Conservation (phyloP, 1,140 invertebrate species). For the Manduca sexta region DNA sequence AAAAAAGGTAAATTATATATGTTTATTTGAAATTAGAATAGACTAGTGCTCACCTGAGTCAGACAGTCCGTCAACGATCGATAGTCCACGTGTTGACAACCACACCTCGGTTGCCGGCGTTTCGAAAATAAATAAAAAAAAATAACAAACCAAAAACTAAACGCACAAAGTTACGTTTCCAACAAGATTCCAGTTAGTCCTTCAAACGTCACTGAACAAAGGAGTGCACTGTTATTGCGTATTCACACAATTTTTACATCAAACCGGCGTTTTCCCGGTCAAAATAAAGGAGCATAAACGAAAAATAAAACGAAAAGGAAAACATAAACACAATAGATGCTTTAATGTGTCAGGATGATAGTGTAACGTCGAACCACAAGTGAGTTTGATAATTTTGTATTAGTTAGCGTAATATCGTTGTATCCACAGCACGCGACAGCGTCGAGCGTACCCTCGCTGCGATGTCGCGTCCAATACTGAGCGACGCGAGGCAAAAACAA, state of each 20-base stretch:
- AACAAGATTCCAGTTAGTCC: slow-evolving; percentile 17
- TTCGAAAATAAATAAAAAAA: slow-evolving; percentile 31
- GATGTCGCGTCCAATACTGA: slow-evolving; percentile 52
- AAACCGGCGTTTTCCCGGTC: slow-evolving; percentile 56
- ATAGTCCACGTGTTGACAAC: slow-evolving; percentile 42
- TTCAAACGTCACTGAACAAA: slow-evolving; percentile 32
- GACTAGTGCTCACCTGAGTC: slow-evolving; percentile 7
- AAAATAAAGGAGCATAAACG: slow-evolving; percentile 40
- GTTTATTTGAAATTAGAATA: neutral
- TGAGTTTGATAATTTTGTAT: slow-evolving; percentile 17
- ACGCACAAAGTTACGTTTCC: slow-evolving; percentile 24
- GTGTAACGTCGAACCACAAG: slow-evolving; percentile 17
- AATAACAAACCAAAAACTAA: slow-evolving; percentile 33
- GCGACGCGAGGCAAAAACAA: slow-evolving; percentile 35
- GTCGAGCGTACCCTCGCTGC: slow-evolving; percentile 29
- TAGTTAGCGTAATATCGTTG: slow-evolving; percentile 22
- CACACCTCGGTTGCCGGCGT: slow-evolving; percentile 18
- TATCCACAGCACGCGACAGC: slow-evolving; percentile 21
- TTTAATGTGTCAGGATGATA: slow-evolving; percentile 1
- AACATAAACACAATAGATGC: slow-evolving; percentile 2
- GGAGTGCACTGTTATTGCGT: slow-evolving; percentile 32
- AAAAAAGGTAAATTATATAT: neutral
- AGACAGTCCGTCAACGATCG: slow-evolving; percentile 25
- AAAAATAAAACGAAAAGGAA: slow-evolving; percentile 30
- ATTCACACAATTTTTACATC: slow-evolving; percentile 30